Percentiles rank a stretch among this genome's conserved stretches.
phyloP scores from a whole-genome alignment of 2,113 vertebrate genomes.

The Irena cyanogastra region DNA sequence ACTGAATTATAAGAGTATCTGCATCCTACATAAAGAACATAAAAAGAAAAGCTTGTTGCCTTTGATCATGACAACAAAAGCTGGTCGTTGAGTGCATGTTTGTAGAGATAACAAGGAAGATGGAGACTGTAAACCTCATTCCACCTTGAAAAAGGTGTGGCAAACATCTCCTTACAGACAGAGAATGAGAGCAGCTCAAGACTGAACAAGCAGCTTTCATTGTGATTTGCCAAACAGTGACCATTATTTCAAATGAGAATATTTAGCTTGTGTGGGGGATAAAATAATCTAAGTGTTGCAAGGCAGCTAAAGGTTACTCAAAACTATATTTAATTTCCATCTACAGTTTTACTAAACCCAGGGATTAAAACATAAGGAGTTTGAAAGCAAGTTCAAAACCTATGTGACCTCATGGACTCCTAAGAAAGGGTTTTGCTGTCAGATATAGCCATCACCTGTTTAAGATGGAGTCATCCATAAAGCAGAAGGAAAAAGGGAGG shows the following conservation, averaged over 20 bases:
- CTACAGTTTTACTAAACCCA: neutral
- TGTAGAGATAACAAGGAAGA: neutral
- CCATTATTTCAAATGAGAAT: neutral
- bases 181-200: neutral
- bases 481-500: neutral
- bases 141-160: neutral
- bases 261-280: neutral
- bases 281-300: neutral
- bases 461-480: neutral
- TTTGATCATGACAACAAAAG: neutral
- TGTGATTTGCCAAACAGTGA: neutral
- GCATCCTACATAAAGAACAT: neutral
- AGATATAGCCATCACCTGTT: neutral
- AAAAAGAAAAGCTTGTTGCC: neutral
- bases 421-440: neutral
- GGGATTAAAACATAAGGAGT: neutral
- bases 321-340: neutral
- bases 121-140: neutral
- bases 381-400: neutral
- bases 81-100: neutral
- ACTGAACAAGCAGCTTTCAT: neutral
- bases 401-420: neutral
- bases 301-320: neutral
- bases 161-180: neutral
- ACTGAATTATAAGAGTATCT: neutral